These are phyloP conservation scores for Trachelipus rathkii DNA, from an alignment of 1,140 invertebrate genomes.

Conservation along the genomic window DNA sequence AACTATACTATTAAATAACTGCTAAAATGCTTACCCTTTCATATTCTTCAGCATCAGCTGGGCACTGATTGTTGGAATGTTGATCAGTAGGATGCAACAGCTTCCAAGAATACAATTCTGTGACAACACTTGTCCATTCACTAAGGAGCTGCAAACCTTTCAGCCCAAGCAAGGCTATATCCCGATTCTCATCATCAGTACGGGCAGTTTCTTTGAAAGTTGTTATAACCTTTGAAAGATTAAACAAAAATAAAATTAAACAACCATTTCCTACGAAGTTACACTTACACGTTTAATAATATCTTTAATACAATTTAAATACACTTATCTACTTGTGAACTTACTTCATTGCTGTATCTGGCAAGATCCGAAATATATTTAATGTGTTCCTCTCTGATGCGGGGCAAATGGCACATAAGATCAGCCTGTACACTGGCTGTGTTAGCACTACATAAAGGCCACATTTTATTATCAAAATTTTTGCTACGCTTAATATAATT, in stretches of 20 bases:
- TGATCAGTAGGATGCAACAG: constrained; percentile 95
- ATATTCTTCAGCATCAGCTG: constrained; percentile 96
- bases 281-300: neutral
- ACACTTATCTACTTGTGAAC: neutral
- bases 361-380: constrained; percentile 96
- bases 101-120: constrained; percentile 98
- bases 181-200: constrained; percentile 86
- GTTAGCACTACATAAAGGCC: constrained; percentile 81
- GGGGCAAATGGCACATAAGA: constrained; percentile 89
- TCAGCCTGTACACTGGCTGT: constrained; percentile 85
- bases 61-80: constrained; percentile 92
- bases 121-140: constrained; percentile 95
- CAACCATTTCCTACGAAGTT: neutral
- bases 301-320: neutral
- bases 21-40: constrained; percentile 66
- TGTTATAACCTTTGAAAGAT: constrained; percentile 60
- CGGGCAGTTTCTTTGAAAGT: constrained; percentile 85
- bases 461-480: constrained; percentile 86
- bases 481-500: constrained; percentile 95
- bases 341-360: constrained; percentile 86
- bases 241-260: neutral
- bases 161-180: constrained; percentile 85
- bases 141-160: constrained; percentile 88
- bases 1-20: too few relatives aligned
- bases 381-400: constrained; percentile 94